Conservation (phyloP, 2,797 vertebrate genomes). For the Channa striata region DNA sequence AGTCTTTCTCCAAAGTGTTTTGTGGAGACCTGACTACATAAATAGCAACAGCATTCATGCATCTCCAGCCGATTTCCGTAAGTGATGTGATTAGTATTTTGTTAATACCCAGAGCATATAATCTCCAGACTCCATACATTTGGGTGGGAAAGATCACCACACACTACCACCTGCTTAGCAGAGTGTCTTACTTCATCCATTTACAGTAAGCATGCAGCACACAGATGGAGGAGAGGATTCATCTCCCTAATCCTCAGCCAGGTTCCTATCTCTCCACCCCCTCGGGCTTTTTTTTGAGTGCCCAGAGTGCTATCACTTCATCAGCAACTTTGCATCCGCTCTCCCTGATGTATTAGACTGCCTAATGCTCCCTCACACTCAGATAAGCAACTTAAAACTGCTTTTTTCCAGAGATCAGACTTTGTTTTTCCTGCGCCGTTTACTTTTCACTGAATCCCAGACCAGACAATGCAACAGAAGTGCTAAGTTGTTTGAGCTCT, state of each 20-base stretch:
- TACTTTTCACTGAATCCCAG: constrained; percentile 40
- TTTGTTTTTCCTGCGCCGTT: constrained; percentile 33
- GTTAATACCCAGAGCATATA: constrained; percentile 68
- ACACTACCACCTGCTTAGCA: constrained; percentile 64
- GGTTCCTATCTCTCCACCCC: constrained; percentile 40
- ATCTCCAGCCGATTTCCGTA: constrained; percentile 59
- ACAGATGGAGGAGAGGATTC: constrained; percentile 76
- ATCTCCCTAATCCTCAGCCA: constrained; percentile 75
- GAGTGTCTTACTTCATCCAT: constrained; percentile 56
- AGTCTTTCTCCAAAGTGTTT: constrained; percentile 52
- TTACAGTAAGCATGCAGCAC: constrained; percentile 61
- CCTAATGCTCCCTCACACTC: constrained; percentile 65
- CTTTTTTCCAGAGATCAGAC: constrained; percentile 56
- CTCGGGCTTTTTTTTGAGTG: constrained; percentile 49
- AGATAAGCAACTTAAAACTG: constrained; percentile 74
- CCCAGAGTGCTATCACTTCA: constrained; percentile 62
- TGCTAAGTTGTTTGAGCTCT: constrained; percentile 42
- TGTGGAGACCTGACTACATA: constrained; percentile 29
- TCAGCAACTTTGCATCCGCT: constrained; percentile 48
- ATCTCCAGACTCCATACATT: constrained; percentile 76
- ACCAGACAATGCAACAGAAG: constrained; percentile 40
- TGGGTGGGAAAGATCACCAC: constrained; percentile 72
- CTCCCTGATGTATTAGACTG: constrained; percentile 65
- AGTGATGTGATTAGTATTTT: constrained; percentile 76
- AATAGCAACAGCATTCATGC: constrained; percentile 41